Evolutionary conservation across 2,797 vertebrate species (phyloP), one percentile per base, ranked within the genome.

Genomic region (Chelonia mydas): DNA sequence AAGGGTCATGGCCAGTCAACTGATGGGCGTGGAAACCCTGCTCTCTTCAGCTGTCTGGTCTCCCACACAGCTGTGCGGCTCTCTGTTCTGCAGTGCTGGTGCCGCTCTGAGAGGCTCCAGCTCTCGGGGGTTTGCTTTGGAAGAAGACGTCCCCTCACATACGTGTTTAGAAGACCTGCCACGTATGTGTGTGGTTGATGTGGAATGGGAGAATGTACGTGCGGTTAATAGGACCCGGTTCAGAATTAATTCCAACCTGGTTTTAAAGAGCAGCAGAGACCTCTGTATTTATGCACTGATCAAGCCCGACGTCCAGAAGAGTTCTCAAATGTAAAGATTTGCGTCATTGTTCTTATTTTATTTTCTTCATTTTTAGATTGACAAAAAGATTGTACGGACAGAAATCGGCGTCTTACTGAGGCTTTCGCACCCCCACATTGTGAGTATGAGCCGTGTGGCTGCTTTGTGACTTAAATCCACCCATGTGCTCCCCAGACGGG

Each of bases 371-470:
- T 72, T 93, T 84, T 97, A 99, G 99, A 99, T 99, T 1, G 99
- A 99, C 97, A 99, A 98, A 95, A 99, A 99, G 97, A 99, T 99
- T 0, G 99, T 99, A 78, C 98, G 99, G 80, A 99, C 99, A 0
- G 99, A 99, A 97, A 99, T 99, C 0, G 99, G 99, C 45, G 99
- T 99, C 85, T 96, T 99, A 96, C 96, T 99, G 93, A 98, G 99
- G 61, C 98, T 99, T 9, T 99, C 99, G 0, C 99, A 99, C 92
- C 99, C 99, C 16, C 99, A 99, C 92, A 99, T 99, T 1, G 99
- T 99, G 96, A 99, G 99, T 98, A 55, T 0, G 55, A n/a, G 37
- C 15, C 19, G 21, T 72, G 33, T 37, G 9, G 57, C 33, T 65
- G 33, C 61, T 65, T 17, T 49, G 25, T 49, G 45, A 77, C 25